Evolutionary conservation across 2,113 vertebrate species (phyloP).

Genomic region (Cyrtonyx montezumae): DNA sequence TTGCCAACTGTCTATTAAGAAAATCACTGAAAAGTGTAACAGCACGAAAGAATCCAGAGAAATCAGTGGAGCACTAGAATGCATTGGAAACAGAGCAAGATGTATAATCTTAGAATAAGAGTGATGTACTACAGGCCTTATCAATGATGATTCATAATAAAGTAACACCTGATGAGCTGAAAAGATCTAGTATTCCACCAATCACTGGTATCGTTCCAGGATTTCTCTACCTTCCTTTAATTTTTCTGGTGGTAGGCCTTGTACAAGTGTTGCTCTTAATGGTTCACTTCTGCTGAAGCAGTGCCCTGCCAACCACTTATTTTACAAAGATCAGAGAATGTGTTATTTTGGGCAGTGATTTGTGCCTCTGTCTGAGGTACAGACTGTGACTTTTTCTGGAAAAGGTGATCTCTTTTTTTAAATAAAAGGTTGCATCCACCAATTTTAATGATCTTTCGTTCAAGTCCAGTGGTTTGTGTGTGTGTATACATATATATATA

Average conservation of each 20-base stretch:
- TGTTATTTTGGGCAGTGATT: not conserved
- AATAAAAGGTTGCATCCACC: not conserved
- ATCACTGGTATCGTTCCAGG: not conserved
- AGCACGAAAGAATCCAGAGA: not conserved
- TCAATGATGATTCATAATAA: not conserved
- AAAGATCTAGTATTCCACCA: not conserved
- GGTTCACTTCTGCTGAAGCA: not conserved
- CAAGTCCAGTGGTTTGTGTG: not conserved
- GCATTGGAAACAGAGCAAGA: not conserved
- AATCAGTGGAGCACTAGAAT: not conserved
- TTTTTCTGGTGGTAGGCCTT: not conserved
- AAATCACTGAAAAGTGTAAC: not conserved
- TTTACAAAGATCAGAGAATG: not conserved
- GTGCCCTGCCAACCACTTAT: not conserved
- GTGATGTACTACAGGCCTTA: not conserved
- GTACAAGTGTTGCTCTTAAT: not conserved
- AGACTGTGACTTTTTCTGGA: not conserved
- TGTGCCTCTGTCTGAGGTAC: not conserved
- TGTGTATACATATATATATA: not conserved
- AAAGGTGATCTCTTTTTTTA: not conserved
- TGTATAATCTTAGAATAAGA: not conserved
- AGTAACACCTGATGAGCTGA: not conserved
- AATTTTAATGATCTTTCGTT: not conserved
- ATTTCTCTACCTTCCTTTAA: not conserved
- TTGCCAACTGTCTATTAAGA: not conserved